Conservation (phyloP, 1,140 invertebrate species). For the Lucilia cuprina region DNA sequence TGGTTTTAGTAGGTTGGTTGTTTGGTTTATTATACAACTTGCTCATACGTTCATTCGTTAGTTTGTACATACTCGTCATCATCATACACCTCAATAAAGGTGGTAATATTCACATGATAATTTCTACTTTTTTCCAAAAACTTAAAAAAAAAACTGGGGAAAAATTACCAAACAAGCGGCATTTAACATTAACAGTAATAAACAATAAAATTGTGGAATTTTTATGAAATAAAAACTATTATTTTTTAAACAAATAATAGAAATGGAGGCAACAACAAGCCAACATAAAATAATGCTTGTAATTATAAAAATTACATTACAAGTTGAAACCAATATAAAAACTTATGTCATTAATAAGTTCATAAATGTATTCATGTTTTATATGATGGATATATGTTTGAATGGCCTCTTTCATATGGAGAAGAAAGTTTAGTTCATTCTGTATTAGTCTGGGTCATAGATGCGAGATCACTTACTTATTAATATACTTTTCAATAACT, state of each 20-base stretch:
- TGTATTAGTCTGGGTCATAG: no score
- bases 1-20: not conserved
- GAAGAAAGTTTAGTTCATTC: no score
- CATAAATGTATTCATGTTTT: no score
- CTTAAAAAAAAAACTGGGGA: not conserved
- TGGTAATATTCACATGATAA: slow-evolving; percentile 2
- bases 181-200: not conserved
- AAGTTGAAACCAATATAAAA: no score
- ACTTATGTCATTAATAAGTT: no score
- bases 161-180: not conserved
- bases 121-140: not conserved
- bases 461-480: no score
- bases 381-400: no score
- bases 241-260: not conserved
- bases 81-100: not conserved
- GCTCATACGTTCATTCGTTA: no score
- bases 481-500: no score
- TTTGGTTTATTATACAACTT: no score
- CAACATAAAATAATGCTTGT: not conserved
- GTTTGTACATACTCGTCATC: not conserved
- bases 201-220: not conserved
- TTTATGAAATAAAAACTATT: not conserved
- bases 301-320: no score
- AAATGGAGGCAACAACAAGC: not conserved
- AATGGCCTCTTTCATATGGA: no score